phyloP scores from a whole-genome alignment of 2,797 vertebrate species.

The Champsocephalus esox region DNA sequence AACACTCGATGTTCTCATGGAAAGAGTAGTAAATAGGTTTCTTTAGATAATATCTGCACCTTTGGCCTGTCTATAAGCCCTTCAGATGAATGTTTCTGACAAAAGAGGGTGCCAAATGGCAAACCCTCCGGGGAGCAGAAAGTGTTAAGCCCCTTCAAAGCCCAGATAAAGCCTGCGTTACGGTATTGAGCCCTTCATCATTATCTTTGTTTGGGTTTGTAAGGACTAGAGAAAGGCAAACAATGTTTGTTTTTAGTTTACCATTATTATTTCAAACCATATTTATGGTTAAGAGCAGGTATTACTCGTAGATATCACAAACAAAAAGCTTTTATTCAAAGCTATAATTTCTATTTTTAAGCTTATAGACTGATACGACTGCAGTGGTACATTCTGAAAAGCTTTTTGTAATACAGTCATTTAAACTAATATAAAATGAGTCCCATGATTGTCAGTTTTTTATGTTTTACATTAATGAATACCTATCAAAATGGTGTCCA shows the following conservation, averaged over 20 bases:
- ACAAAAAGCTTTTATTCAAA: slow-evolving; percentile 3
- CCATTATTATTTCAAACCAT: slow-evolving; percentile 18
- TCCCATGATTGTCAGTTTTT: not conserved
- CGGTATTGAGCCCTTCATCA: slow-evolving; percentile 38
- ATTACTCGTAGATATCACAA: slow-evolving; percentile 2
- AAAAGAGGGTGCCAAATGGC: slow-evolving; percentile 41
- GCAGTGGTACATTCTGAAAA: not conserved
- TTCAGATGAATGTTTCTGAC: slow-evolving; percentile 49
- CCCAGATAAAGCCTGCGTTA: slow-evolving; percentile 49
- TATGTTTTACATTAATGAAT: not conserved
- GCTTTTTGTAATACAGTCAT: slow-evolving; percentile 5
- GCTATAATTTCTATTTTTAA: too few relatives aligned
- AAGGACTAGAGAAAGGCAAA: slow-evolving; percentile 54
- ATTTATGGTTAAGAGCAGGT: slow-evolving; percentile 1
- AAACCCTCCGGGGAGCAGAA: slow-evolving; percentile 31
- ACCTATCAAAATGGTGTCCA: not conserved
- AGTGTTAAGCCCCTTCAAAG: slow-evolving; percentile 53
- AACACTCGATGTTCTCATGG: not conserved
- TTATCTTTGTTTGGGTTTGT: slow-evolving; percentile 40
- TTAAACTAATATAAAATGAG: not conserved
- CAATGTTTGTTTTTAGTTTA: slow-evolving; percentile 40
- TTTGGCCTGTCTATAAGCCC: slow-evolving; percentile 27
- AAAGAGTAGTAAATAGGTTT: slow-evolving; percentile 20
- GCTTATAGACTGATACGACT: not conserved
- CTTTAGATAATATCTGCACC: slow-evolving; percentile 29